Base-by-base conservation (phyloP, 2,113 vertebrate genomes). In the Riparia riparia region DNA sequence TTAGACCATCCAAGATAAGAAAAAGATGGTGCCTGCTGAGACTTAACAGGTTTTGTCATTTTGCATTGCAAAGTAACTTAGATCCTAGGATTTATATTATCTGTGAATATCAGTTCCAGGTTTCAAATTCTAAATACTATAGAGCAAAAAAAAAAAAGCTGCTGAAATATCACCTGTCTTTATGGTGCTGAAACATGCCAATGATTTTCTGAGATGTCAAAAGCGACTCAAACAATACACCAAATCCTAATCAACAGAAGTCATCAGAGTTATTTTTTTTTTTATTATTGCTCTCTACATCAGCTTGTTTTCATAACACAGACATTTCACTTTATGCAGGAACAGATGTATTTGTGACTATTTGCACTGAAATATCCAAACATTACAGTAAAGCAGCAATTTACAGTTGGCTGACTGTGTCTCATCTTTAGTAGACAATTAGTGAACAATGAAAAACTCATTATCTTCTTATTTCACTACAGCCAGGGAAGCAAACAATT, bases 301-400 rank as follows among this genome's bases (percentile, higher is more conserved):
- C 95, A 96, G 94, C 91, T 97, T 98, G 92, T 97, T 98, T 98
- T 97, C 95, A 97, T 96, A 98, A 95, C 60, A 94, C 58, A 97
- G 93, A 58, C 91, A 94, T 95, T 98, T 97, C 95, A 86, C 84
- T 98, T 97, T 97, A 95, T 91, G 77, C 89, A 82, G 92, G 93
- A 98, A 97, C 97, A 98, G 98, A 98, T 98, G 96, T 95, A 97
- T 97, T 97, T 98, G 96, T 96, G 96, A 96, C 96, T 98, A 96
- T 98, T 98, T 98, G 90, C 87, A 95, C 90, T 91, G 87, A 96
- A 97, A 97, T 96, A 96, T 83, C 77, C 96, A 97, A 96, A 97
- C 95, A 96, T 84, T 97, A 94, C 74, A 96, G 90, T 97, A 97
- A 97, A 97, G 74, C 89, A 96, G 94, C 96, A 95, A 96, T 98